Conservation (phyloP, 1,140 invertebrate genomes). For the Drosophila kurseongensis region DNA sequence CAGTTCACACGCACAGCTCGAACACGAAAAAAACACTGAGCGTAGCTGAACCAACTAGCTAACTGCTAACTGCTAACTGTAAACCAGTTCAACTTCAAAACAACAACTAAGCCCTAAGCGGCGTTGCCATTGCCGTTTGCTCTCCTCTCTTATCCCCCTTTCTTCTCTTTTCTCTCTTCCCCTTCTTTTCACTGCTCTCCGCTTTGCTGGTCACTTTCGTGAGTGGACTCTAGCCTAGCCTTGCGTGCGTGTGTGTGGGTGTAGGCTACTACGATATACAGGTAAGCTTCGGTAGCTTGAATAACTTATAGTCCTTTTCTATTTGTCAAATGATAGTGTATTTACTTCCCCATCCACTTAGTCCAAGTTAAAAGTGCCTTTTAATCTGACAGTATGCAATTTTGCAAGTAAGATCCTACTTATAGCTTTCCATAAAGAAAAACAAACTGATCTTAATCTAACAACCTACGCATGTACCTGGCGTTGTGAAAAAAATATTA, state of each 20-base stretch:
- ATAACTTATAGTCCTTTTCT: no score
- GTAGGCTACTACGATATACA: slow-evolving; percentile 24
- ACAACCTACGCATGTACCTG: no score
- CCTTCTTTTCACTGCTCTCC: background rate
- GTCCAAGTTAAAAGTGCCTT: no score
- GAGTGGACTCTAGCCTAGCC: slow-evolving; percentile 56
- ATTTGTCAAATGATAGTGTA: no score
- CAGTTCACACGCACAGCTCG: slow-evolving; percentile 55
- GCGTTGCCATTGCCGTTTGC: slow-evolving; percentile 47
- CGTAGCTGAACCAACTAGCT: slow-evolving; percentile 8
- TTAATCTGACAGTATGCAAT: no score
- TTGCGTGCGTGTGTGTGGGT: slow-evolving; percentile 25
- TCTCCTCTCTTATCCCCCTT: background rate
- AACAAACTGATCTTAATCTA: no score
- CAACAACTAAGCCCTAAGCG: slow-evolving; percentile 67
- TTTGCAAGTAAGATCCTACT: no score
- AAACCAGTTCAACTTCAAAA: slow-evolving; percentile 81
- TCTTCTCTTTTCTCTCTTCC: background rate
- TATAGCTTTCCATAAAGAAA: no score
- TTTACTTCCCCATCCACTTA: no score
- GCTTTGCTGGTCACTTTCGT: slow-evolving; percentile 73
- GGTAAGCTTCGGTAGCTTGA: background rate
- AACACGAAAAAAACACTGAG: slow-evolving; percentile 44
- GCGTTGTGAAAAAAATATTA: no score
- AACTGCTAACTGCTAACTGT: slow-evolving; percentile 67